These are phyloP conservation scores for Macaca fascicularis DNA, from an alignment of 2,113 vertebrate genomes.

Conservation along the genomic window DNA sequence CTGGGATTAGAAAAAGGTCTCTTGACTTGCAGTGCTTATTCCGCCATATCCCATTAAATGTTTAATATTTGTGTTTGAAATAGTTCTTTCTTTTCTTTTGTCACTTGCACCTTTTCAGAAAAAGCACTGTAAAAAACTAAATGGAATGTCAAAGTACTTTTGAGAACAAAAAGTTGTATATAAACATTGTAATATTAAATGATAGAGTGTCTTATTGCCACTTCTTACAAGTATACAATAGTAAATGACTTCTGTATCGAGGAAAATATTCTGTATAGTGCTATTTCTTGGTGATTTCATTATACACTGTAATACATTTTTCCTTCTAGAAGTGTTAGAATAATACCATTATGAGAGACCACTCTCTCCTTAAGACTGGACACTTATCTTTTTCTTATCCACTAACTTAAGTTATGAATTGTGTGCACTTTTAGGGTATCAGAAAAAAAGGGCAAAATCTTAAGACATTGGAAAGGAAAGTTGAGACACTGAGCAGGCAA, in stretches of 20 bases:
- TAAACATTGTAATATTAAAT: conserved; percentile 38
- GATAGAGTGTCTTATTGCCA: neutral
- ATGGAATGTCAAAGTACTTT: neutral
- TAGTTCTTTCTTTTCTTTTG: neutral
- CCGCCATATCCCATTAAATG: neutral
- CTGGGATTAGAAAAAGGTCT: conserved; percentile 15
- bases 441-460: neutral
- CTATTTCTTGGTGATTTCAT: conserved; percentile 19
- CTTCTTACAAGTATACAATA: neutral
- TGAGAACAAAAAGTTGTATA: conserved; percentile 12
- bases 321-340: neutral
- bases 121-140: neutral
- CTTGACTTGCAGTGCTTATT: neutral
- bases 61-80: conserved; percentile 34
- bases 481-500: conserved; percentile 36
- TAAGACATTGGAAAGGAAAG: conserved; percentile 40
- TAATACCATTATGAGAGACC: neutral
- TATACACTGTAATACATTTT: neutral
- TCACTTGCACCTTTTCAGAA: conserved; percentile 22
- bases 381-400: neutral
- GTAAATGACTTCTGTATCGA: neutral
- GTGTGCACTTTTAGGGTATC: conserved; percentile 32
- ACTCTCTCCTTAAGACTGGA: neutral
- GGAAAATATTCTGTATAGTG: neutral
- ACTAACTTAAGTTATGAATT: conserved; percentile 24